phyloP scores from a whole-genome alignment of 2,797 vertebrate species.

The Lepilemur septentrionalis region DNA sequence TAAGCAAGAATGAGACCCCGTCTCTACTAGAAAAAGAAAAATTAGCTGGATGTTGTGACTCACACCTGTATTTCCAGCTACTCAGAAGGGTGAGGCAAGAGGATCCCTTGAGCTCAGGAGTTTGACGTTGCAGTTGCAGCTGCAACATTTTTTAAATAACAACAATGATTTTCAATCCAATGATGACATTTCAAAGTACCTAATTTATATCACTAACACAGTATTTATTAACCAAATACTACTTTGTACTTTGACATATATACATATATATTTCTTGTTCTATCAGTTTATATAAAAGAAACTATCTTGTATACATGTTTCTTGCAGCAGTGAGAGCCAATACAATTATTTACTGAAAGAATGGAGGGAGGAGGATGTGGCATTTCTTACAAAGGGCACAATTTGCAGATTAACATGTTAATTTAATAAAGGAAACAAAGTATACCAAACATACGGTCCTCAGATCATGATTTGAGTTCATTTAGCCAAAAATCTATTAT shows the following conservation, averaged over 20 bases:
- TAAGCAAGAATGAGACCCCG: no score
- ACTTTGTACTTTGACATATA: background rate
- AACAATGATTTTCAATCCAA: background rate
- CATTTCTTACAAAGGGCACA: background rate
- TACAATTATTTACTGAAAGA: background rate
- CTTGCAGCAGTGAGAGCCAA: background rate
- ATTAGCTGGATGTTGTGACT: no score
- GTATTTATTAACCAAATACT: background rate
- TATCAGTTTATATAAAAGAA: background rate
- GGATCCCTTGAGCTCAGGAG: no score
- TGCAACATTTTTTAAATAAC: background rate
- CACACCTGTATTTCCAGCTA: no score
- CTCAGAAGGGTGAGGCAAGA: no score
- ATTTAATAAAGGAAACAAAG: background rate
- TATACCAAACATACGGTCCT: background rate
- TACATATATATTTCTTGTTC: background rate
- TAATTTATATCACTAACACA: background rate
- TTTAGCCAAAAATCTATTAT: constrained; percentile 31
- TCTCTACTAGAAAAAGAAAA: no score
- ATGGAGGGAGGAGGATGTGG: background rate
- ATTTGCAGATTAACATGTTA: background rate
- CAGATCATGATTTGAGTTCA: background rate
- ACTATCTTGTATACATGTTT: background rate
- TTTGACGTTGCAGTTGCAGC: no score
- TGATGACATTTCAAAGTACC: background rate